Base-by-base conservation (phyloP, 2,113 vertebrate species). In the Galeopterus variegatus region DNA sequence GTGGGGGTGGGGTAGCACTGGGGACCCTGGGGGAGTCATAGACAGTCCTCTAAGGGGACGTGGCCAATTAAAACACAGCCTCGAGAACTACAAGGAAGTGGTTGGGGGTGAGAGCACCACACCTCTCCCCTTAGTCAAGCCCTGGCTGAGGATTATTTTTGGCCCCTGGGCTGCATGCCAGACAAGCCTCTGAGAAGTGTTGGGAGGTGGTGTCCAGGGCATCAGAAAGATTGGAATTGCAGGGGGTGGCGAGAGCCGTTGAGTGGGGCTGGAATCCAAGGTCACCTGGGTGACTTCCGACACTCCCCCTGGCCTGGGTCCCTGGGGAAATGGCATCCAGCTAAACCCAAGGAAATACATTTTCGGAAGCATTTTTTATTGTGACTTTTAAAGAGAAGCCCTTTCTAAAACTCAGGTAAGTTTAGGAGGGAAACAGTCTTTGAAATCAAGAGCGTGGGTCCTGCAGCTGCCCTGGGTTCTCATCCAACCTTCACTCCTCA, bases 401-500 rank as follows among this genome's bases (percentile, higher is more conserved):
- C 65, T 86, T 84, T 18, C 41, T 85, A 28, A 48, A 26, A n/a
- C 77, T 64, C 79, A 28, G 83, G 85, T 64, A 5, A 11, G 28
- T 10, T 94, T 48, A 60, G 41, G 83, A 19, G 14, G 58, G 64
- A 87, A 69, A 21, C 0, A 0, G 28, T 21, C 50, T 15, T 14
- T 10, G 6, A 52, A 13, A 6, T 31, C 5, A 0, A 65, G 83
- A 79, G 56, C 0, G 0, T 2, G 48, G 3, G 6, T 60, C 50
- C 52, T 10, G 41, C 56, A 48, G 17, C 41, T 1, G 56, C 24
- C 8, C 54, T 15, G 48, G 31, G 45, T n/a, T 50, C 24, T 9
- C 17, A 17, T 15, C 67, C 7, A 0, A 0, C 1, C 33, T 18
- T 50, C 4, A 1, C 23, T 2, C 5, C 52, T 80, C 11, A 0